Conservation (phyloP, 2,797 vertebrate genomes). For the Hydrophis major region DNA sequence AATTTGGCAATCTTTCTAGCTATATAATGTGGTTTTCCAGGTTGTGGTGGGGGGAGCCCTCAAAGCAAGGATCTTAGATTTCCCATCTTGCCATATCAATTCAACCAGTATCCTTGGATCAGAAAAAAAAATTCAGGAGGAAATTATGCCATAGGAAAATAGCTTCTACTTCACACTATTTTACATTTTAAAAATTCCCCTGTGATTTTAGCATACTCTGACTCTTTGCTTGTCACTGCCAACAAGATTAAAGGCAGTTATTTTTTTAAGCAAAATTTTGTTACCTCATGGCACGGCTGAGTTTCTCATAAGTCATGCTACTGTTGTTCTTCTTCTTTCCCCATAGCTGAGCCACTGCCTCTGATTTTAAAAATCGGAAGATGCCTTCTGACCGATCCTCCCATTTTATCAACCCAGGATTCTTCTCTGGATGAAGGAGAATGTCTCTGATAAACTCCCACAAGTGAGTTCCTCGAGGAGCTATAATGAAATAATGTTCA, state of each 20-base stretch:
- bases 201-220: neutral
- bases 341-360: constrained; percentile 97
- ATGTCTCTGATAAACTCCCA: constrained; percentile 99
- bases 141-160: constrained; percentile 6
- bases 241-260: neutral
- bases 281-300: constrained; percentile 98
- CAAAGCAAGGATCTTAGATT: neutral
- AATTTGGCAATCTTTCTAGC: neutral
- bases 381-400: constrained; percentile 93
- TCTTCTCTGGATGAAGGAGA: constrained; percentile 91
- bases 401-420: constrained; percentile 97
- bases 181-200: neutral
- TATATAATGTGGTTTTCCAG: neutral
- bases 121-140: neutral
- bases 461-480: constrained; percentile 90
- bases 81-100: neutral
- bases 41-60: neutral
- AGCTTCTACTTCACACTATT: neutral
- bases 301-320: constrained; percentile 98
- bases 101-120: neutral
- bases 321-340: constrained; percentile 99
- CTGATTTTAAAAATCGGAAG: constrained; percentile 95
- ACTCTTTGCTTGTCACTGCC: neutral
- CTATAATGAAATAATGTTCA: constrained; percentile 61
- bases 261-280: neutral